These are phyloP conservation scores for Centropus bengalensis DNA, from an alignment of 2,113 vertebrate genomes.

Conservation along the genomic window DNA sequence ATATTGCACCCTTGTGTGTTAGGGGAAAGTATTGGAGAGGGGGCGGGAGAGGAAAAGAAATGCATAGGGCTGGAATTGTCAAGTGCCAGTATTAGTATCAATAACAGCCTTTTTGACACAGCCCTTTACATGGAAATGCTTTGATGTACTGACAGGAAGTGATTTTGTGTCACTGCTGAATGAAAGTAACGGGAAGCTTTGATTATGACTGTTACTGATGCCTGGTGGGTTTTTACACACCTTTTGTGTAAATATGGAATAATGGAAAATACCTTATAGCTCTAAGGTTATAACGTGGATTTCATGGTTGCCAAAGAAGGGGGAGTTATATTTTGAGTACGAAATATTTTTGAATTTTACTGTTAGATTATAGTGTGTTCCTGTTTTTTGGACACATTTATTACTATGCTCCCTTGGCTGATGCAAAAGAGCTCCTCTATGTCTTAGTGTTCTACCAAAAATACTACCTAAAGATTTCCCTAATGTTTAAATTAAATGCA, in stretches of 20 bases:
- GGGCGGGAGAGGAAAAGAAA: neutral
- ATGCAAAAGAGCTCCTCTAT: neutral
- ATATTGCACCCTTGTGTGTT: neutral
- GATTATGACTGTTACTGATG: conserved; percentile 25
- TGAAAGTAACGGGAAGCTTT: conserved; percentile 44
- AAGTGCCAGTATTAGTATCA: neutral
- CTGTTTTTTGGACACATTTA: neutral
- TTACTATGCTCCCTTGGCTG: neutral
- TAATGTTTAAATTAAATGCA: neutral
- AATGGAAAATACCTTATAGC: conserved; percentile 1
- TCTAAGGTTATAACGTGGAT: neutral
- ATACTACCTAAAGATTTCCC: neutral
- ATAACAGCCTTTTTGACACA: neutral
- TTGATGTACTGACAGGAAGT: conserved; percentile 46
- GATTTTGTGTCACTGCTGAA: conserved; percentile 18
- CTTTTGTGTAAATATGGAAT: conserved; percentile 18
- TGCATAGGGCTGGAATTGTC: neutral
- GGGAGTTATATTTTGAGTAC: neutral
- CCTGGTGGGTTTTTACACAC: conserved; percentile 32
- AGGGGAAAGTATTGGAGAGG: neutral
- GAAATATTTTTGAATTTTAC: conserved; percentile 8
- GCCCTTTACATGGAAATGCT: neutral
- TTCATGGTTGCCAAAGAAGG: neutral
- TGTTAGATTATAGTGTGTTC: neutral
- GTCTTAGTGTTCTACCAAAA: neutral